Base-by-base conservation (phyloP, 2,113 vertebrate species). In the Galbula dea region DNA sequence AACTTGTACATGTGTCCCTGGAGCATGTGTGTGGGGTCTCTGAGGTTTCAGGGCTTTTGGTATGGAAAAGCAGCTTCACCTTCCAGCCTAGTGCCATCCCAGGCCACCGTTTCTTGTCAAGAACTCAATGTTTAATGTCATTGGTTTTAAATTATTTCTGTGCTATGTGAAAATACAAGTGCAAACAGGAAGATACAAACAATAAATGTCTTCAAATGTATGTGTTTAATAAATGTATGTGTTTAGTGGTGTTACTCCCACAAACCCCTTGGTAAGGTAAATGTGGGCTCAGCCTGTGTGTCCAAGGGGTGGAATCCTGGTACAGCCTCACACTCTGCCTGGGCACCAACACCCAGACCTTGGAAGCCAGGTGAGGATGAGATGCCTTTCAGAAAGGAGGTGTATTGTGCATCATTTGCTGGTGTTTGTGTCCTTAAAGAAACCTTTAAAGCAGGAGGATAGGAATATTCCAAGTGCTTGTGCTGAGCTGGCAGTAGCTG, bases 171-270 rank as follows among this genome's bases (percentile, higher is more conserved):
- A 27, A 54, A n/a, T n/a, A n/a, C n/a, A n/a, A n/a, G n/a, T n/a
- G n/a, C n/a, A n/a, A n/a, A n/a, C n/a, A n/a, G 68, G n/a, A 39
- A 34, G 37, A 16, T 27, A 43, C 6, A n/a, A 18, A 2, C 66
- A 30, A 15, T 26, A 41, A n/a, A 22, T 17, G 37, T 37, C 21
- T 45, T 41, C 12, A 43, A 19, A 63, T n/a, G n/a, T n/a, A n/a
- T n/a, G n/a, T n/a, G n/a, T n/a, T n/a, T n/a, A n/a, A n/a, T n/a
- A 69, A 26, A 11, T 5, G 34, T 8, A 1, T 2, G 8, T 27
- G 11, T 39, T 32, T 34, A 24, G 20, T 3, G 17, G 17, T 7
- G 5, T 15, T 20, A 4, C 46, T 69, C 46, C 36, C 34, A 12
- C 17, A 2, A 3, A 18, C 6, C 19, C n/a, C 10, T 20, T 4